Percentiles rank a stretch among this genome's conserved stretches.
Evolutionary conservation across 2,113 vertebrate genomes (phyloP).

Genomic region (Procavia capensis): DNA sequence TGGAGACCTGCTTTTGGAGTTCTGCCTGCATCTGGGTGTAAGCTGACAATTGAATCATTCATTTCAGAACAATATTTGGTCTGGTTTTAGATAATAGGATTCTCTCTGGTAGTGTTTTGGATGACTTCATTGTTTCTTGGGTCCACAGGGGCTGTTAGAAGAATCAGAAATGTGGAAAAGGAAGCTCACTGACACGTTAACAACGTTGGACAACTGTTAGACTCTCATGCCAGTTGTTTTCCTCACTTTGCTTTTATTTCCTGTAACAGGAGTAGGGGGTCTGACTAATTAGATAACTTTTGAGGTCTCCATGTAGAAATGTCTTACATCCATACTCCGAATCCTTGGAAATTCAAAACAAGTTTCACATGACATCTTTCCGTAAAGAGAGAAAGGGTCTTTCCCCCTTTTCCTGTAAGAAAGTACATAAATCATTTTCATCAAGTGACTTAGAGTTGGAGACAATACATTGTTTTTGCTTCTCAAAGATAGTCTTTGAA

Average conservation of each 20-base stretch:
- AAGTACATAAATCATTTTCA: constrained; percentile 35
- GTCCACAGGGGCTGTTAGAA: constrained; percentile 53
- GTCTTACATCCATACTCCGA: neutral
- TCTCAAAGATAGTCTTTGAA: constrained; percentile 40
- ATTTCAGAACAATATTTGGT: constrained; percentile 57
- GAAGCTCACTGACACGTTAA: constrained; percentile 60
- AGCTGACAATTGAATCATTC: constrained; percentile 55
- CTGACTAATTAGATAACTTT: constrained; percentile 22
- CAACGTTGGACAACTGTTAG: constrained; percentile 26
- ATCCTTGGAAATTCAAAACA: constrained; percentile 51
- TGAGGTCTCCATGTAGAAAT: constrained; percentile 56
- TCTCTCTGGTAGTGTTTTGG: constrained; percentile 29
- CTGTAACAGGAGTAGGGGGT: constrained; percentile 52
- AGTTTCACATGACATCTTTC: constrained; percentile 44
- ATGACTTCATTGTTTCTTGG: constrained; percentile 65
- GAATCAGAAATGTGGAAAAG: constrained; percentile 66
- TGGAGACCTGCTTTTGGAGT: neutral
- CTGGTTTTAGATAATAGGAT: constrained; percentile 62
- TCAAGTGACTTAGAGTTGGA: constrained; percentile 29
- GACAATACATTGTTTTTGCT: constrained; percentile 17
- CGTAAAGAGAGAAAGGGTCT: neutral
- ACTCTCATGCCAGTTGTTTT: constrained; percentile 36
- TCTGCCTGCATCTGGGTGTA: constrained; percentile 33
- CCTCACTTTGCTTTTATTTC: constrained; percentile 56
- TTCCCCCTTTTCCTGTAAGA: neutral